phyloP scores from a whole-genome alignment of 1,140 invertebrate genomes.

The Sinonovacula constricta region DNA sequence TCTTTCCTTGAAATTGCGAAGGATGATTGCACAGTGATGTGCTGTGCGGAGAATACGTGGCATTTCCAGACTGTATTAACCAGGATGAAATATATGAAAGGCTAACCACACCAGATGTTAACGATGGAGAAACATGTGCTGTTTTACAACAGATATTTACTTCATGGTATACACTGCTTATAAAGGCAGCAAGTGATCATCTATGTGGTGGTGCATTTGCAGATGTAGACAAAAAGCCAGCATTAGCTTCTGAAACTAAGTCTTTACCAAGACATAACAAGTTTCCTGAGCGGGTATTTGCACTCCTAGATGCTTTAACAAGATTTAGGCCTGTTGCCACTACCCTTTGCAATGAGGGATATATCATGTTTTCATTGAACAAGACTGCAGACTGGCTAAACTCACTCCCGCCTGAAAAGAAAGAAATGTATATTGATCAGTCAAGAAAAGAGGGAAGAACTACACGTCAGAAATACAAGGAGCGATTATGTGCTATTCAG shows the following conservation, averaged over 20 bases:
- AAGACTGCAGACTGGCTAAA: constrained; percentile 31
- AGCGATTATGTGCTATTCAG: background rate
- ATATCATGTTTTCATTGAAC: constrained; percentile 43
- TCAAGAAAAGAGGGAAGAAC: background rate
- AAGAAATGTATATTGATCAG: background rate
- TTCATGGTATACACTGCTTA: background rate
- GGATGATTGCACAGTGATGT: background rate
- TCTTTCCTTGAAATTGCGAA: background rate
- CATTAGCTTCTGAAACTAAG: background rate
- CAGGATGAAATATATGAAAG: background rate
- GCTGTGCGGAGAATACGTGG: background rate
- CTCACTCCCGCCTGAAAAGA: background rate
- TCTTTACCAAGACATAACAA: constrained; percentile 20
- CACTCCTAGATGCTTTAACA: constrained; percentile 6
- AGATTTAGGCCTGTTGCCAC: constrained; percentile 3
- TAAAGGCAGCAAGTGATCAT: constrained; percentile 11
- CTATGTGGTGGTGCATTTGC: constrained; percentile 21
- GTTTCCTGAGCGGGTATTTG: constrained; percentile 39
- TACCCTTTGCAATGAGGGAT: background rate
- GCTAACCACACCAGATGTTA: background rate
- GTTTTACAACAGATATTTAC: constrained; percentile 1
- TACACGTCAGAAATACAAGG: constrained; percentile 14
- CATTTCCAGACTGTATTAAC: background rate
- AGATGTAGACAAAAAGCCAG: background rate
- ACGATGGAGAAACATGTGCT: background rate